Evolutionary conservation across 2,113 vertebrate species (phyloP).

Genomic region (Dasypus novemcinctus): DNA sequence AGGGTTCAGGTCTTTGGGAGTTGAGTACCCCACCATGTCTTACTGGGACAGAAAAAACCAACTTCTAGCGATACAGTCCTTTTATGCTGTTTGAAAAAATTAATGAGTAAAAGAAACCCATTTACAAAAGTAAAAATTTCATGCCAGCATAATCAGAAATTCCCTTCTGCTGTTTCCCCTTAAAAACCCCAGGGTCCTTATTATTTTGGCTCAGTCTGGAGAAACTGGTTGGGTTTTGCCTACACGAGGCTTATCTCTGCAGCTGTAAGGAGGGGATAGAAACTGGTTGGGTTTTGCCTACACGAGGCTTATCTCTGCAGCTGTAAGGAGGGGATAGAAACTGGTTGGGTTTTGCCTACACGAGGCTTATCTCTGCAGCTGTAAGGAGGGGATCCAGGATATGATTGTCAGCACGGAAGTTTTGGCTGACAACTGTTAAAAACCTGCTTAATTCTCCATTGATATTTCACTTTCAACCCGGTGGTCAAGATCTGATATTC

Average conservation of each 20-base stretch:
- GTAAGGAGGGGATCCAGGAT: background rate
- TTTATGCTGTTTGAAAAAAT: conserved; percentile 48
- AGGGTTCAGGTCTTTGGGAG: background rate
- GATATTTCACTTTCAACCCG: background rate
- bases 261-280: conserved; percentile 49
- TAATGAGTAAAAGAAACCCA: conserved; percentile 24
- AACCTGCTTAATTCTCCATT: background rate
- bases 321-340: conserved; percentile 34
- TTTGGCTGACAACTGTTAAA: background rate
- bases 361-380: conserved; percentile 58
- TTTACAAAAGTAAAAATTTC: conserved; percentile 69
- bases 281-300: conserved; percentile 57
- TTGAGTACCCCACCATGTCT: background rate
- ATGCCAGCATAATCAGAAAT: conserved; percentile 64
- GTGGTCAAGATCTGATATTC: background rate
- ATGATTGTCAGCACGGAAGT: conserved; percentile 45
- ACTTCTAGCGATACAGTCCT: background rate
- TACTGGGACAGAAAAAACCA: background rate
- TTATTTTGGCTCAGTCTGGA: conserved; percentile 54
- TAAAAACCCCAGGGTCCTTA: conserved; percentile 61
- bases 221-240: conserved; percentile 59
- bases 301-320: conserved; percentile 52
- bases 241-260: conserved; percentile 45
- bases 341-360: conserved; percentile 47
- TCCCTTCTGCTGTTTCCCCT: conserved; percentile 64